Percentiles rank a stretch among this genome's conserved stretches.
phyloP scores from a whole-genome alignment of 2,113 vertebrate species.

The Antechinus stuartii region DNA sequence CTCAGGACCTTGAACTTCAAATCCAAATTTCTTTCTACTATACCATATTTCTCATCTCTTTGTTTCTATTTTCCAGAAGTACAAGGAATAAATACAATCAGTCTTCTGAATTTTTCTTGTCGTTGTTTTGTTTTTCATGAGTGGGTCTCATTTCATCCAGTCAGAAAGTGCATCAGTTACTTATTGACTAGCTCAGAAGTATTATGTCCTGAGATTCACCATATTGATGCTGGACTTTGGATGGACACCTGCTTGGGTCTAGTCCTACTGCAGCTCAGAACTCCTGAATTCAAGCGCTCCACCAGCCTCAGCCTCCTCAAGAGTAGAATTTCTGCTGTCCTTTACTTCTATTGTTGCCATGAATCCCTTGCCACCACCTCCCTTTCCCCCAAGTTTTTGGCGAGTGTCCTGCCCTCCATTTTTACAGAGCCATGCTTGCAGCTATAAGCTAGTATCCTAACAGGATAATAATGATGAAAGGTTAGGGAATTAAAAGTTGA shows the following conservation, averaged over 20 bases:
- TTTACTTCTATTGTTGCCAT: not conserved
- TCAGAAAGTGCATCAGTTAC: not conserved
- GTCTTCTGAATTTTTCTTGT: not conserved
- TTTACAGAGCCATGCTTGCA: not conserved
- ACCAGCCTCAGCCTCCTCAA: not conserved
- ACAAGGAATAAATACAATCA: not conserved
- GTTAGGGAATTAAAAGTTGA: not conserved
- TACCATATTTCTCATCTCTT: not conserved
- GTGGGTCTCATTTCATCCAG: not conserved
- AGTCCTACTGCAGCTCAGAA: not conserved
- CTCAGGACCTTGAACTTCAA: not conserved
- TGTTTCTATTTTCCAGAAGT: not conserved
- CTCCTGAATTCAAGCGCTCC: not conserved
- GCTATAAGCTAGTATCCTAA: not conserved
- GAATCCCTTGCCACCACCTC: not conserved
- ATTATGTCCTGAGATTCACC: not conserved
- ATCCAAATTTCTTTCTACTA: not conserved
- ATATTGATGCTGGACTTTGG: not conserved
- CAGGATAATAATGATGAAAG: not conserved
- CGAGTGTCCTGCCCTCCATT: not conserved
- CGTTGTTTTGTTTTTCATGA: not conserved
- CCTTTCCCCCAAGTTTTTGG: not conserved
- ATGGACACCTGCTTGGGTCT: not conserved
- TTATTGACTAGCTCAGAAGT: not conserved
- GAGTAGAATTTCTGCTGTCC: not conserved